Evolutionary conservation across 2,797 vertebrate species (phyloP).

Genomic region (Netta rufina): DNA sequence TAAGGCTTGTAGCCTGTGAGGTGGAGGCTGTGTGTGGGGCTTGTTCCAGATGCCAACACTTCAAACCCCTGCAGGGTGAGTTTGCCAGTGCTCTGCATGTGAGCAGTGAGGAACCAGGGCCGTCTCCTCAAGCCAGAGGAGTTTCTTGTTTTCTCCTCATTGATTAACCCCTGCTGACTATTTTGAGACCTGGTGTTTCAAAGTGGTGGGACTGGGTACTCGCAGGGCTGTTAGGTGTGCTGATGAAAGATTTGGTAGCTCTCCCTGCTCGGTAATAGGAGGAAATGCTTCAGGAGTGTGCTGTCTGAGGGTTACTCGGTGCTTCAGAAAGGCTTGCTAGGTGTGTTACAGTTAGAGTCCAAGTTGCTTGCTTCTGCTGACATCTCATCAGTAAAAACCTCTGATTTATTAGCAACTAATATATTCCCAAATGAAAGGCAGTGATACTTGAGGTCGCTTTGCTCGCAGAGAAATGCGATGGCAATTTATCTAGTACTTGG

Average conservation of each 20-base stretch:
- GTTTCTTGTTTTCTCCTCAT: neutral
- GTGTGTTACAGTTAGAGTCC: neutral
- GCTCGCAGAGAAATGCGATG: neutral
- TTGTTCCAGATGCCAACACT: rapidly evolving
- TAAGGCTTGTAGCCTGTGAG: neutral
- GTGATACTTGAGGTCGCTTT: neutral
- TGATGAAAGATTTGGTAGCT: neutral
- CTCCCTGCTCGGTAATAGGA: neutral
- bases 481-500: neutral
- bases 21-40: neutral
- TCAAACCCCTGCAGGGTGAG: neutral
- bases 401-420: neutral
- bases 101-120: rapidly evolving
- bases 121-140: neutral
- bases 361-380: neutral
- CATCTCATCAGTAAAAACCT: neutral
- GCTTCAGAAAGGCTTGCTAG: neutral
- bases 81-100: neutral
- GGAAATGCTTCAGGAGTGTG: constrained; percentile 1
- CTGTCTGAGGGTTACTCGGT: neutral
- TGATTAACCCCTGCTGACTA: neutral
- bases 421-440: neutral
- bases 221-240: rapidly evolving
- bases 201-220: neutral
- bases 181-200: neutral